A percentile compares a stretch with the other conserved stretches of the same genome.
These are phyloP conservation scores for Mayetiola destructor DNA, from an alignment of 2,888 invertebrate species.

Conservation along the genomic window DNA sequence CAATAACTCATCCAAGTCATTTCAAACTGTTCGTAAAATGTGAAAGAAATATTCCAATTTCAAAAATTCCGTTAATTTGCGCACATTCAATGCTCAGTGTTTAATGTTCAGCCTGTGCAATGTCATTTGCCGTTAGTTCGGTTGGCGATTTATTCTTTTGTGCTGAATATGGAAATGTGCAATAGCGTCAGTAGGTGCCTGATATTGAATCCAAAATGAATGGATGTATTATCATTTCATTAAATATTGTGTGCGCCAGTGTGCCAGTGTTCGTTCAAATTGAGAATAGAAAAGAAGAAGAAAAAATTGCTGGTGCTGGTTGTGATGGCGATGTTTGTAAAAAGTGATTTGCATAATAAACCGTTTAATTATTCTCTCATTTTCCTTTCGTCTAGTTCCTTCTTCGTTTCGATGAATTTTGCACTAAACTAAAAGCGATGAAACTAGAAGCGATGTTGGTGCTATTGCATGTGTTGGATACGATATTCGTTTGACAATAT, in stretches of 20 bases:
- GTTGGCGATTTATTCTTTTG: constrained; percentile 11
- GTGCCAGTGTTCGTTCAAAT: not conserved
- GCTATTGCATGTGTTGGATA: too few relatives aligned
- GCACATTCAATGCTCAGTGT: not conserved
- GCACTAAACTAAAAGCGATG: not conserved
- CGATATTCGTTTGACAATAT: constrained; percentile 16
- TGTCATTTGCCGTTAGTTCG: not conserved
- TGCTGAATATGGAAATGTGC: not conserved
- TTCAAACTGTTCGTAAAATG: constrained; percentile 1
- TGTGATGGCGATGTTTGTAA: not conserved
- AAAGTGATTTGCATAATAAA: constrained; percentile 16
- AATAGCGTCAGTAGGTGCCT: not conserved
- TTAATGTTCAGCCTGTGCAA: not conserved
- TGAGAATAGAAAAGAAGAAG: not conserved
- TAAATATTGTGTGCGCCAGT: constrained; percentile 6
- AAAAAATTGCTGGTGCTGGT: not conserved
- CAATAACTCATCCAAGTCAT: too few relatives aligned
- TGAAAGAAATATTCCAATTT: constrained; percentile 7
- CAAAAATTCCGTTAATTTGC: constrained; percentile 10
- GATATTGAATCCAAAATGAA: too few relatives aligned
- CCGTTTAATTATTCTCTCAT: constrained; percentile 15
- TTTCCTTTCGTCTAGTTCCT: not conserved
- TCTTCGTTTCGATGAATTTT: not conserved
- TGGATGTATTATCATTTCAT: constrained; percentile 7
- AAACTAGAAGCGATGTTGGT: not conserved